Evolutionary conservation across 2,888 invertebrate genomes (phyloP).

Genomic region (Altica lythri): DNA sequence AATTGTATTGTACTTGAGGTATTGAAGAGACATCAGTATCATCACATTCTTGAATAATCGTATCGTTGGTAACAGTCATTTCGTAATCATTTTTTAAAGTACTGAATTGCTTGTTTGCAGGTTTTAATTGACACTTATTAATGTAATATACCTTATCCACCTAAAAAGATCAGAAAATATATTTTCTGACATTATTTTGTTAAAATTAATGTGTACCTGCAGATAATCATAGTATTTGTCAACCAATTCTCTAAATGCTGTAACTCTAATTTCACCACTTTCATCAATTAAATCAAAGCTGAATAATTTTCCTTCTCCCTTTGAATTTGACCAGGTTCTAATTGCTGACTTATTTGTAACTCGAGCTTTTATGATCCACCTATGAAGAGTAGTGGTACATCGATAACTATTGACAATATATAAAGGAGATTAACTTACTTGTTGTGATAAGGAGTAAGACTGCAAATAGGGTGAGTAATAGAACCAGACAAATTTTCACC

Average conservation of each 20-base stretch:
- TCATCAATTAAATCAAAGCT: slow-evolving; percentile 92
- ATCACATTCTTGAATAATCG: slow-evolving; percentile 51
- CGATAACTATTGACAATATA: too few species aligned
- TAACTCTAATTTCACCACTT: slow-evolving; percentile 90
- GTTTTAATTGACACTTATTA: slow-evolving; percentile 81
- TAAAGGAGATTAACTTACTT: too few species aligned
- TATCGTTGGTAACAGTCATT: slow-evolving; percentile 81
- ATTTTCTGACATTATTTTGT: neutral
- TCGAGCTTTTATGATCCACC: slow-evolving; percentile 91
- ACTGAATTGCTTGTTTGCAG: slow-evolving; percentile 89
- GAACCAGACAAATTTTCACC: slow-evolving; percentile 44
- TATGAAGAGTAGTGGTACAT: too few species aligned
- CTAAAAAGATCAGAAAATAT: slow-evolving; percentile 35
- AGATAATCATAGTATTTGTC: slow-evolving; percentile 89
- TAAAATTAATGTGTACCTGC: slow-evolving; percentile 63
- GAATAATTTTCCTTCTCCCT: slow-evolving; percentile 93
- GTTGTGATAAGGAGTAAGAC: slow-evolving; percentile 92
- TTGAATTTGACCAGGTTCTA: slow-evolving; percentile 88
- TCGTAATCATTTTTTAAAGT: slow-evolving; percentile 93
- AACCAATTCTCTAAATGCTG: slow-evolving; percentile 84
- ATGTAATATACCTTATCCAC: slow-evolving; percentile 86
- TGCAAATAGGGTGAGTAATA: slow-evolving; percentile 76
- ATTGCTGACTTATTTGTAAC: slow-evolving; percentile 82
- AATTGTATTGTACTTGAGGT: slow-evolving; percentile 78
- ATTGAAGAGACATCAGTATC: slow-evolving; percentile 63